Conservation (phyloP, 2,113 vertebrate species). For the Rousettus leschenaultii region DNA sequence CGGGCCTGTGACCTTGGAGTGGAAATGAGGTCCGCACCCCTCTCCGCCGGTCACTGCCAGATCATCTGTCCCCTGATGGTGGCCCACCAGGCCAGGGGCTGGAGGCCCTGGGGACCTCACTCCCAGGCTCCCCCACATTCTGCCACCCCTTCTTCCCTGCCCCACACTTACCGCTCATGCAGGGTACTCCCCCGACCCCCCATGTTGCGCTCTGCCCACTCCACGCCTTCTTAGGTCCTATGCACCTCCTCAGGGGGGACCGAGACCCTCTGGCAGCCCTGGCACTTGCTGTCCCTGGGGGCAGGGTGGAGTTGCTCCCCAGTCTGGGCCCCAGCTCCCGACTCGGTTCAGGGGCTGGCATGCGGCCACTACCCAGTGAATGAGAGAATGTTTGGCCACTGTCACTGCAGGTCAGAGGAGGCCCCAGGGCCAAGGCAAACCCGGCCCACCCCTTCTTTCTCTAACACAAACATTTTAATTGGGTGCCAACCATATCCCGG, state of each 20-base stretch:
- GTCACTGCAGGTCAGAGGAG: not conserved
- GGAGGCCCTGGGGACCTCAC: not conserved
- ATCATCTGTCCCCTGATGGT: not conserved
- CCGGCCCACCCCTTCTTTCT: not conserved
- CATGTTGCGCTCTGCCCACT: too few relatives aligned
- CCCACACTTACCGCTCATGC: not conserved
- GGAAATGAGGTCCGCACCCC: not conserved
- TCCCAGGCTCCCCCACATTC: not conserved
- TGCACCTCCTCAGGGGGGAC: too few relatives aligned
- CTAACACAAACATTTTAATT: not conserved
- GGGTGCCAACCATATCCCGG: not conserved
- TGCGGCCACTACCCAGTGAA: not conserved
- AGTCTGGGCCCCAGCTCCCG: not conserved
- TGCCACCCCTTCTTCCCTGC: too few relatives aligned
- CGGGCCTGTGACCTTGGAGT: not conserved
- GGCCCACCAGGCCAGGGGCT: not conserved
- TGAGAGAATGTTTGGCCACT: not conserved
- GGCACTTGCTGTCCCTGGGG: not conserved
- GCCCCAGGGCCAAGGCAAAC: not conserved
- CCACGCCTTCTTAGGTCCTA: not conserved
- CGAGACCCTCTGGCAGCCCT: not conserved
- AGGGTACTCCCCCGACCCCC: not conserved
- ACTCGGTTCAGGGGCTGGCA: not conserved
- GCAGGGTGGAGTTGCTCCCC: not conserved
- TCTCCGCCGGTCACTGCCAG: not conserved